Evolutionary conservation across 2,888 invertebrate genomes (phyloP), one percentile per base, ranked within the genome.

Genomic region (Leptinotarsa juncta): DNA sequence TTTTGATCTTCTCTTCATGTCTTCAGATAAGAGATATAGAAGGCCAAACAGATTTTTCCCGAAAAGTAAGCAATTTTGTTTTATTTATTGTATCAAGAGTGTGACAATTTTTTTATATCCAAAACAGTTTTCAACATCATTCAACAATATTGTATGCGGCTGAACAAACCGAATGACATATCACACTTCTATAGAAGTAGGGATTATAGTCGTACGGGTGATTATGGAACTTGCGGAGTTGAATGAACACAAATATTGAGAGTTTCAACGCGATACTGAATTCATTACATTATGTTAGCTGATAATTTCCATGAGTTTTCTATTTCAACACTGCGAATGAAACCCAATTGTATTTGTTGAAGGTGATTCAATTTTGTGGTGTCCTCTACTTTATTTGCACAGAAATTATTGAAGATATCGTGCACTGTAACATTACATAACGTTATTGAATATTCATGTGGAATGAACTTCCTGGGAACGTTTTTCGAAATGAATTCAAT

Each of bases 241-340:
- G 32, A 15, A 32, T 26, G 32, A 62, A 26, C 26, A 62, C 60
- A 23, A 32, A 16, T 32, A 32, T 62, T n/a, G 32, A n/a, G n/a
- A n/a, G 62, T 62, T 32, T 62, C 32, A 62, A 62, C n/a, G 32
- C 62, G 4, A 4, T 16, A 2, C 15, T 62, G 15, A 62, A 62
- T 62, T 15, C 14, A 32, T 62, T 26, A 62, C 3, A 26, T 32
- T 14, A 26, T 32, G 60, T 62, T 23, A 16, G 16, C 15, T 62
- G 32, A 15, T 62, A 26, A 62, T 62, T 15, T 14, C 15, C 60
- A 26, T 32, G 32, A 26, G 2, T 55, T 55, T 16, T 62, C 26
- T 62, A 62, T 26, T 62, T 32, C 32, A 62, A n/a, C 32, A 62
- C n/a, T 62, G 16, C 10, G n/a, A n/a, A 42, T 32, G 62, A 32